These are phyloP conservation scores for Sterna hirundo DNA, from an alignment of 2,113 vertebrate species.

Conservation along the genomic window DNA sequence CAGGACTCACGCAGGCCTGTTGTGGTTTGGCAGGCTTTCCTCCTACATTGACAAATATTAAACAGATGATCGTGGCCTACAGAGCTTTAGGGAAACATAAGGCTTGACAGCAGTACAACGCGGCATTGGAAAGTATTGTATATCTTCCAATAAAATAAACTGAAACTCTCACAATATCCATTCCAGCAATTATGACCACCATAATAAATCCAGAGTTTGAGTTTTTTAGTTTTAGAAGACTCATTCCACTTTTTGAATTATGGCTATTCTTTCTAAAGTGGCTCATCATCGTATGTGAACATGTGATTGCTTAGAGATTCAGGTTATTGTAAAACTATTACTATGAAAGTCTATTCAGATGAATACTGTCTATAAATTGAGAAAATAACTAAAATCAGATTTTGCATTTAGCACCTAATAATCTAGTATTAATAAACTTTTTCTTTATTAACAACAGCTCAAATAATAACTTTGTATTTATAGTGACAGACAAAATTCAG, in stretches of 20 bases:
- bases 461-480: background rate
- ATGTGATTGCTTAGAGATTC: background rate
- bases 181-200: background rate
- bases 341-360: background rate
- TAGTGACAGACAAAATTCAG: background rate
- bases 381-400: background rate
- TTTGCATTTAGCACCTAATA: background rate
- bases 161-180: background rate
- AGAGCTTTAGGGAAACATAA: background rate
- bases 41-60: background rate
- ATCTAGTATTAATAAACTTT: background rate
- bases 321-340: background rate
- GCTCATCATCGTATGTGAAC: background rate
- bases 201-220: background rate
- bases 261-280: background rate
- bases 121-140: background rate
- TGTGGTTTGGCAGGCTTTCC: slow-evolving; percentile 13
- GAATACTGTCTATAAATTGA: background rate
- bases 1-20: background rate
- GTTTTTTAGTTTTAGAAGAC: background rate
- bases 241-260: background rate
- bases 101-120: background rate
- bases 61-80: background rate
- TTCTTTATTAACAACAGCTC: background rate
- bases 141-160: background rate